Percentiles rank a stretch among this genome's conserved stretches.
Conservation (phyloP, 2,888 invertebrate genomes). For the Sisyra terminalis region DNA sequence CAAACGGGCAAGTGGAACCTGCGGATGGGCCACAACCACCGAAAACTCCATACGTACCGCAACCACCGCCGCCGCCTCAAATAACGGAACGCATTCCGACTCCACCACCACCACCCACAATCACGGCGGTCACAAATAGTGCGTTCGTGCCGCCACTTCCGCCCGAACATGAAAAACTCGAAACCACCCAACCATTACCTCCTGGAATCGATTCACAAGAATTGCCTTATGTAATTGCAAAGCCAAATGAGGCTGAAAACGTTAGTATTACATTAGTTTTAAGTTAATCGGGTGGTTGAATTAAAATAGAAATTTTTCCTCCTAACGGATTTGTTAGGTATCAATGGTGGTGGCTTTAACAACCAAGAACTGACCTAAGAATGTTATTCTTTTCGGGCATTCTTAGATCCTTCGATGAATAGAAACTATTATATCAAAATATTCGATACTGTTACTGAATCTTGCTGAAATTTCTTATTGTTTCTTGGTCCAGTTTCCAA, state of each 20-base stretch:
- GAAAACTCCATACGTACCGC: constrained; percentile 11
- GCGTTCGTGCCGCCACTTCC: neutral
- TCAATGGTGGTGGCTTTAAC: too few relatives aligned
- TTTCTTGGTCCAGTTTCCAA: too few relatives aligned
- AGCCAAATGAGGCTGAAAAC: constrained; percentile 11
- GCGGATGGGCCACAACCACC: constrained; percentile 11
- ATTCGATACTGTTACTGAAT: too few relatives aligned
- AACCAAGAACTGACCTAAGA: too few relatives aligned
- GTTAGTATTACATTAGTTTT: too few relatives aligned
- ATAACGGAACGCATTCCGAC: constrained; percentile 11
- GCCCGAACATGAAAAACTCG: neutral
- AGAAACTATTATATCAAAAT: too few relatives aligned
- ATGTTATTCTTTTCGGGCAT: too few relatives aligned
- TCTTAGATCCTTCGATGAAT: too few relatives aligned
- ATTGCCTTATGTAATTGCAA: constrained; percentile 22
- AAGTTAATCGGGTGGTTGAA: too few relatives aligned
- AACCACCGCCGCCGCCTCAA: constrained; percentile 16
- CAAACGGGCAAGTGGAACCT: constrained; percentile 12
- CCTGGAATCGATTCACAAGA: constrained; percentile 18
- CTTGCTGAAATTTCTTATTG: too few relatives aligned
- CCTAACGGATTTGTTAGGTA: too few relatives aligned
- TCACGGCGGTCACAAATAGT: neutral
- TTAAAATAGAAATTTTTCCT: too few relatives aligned
- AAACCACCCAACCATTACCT: constrained; percentile 4
- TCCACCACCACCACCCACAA: constrained; percentile 13